Conservation (phyloP, 2,888 invertebrate genomes). For the Drosophila neonasuta region DNA sequence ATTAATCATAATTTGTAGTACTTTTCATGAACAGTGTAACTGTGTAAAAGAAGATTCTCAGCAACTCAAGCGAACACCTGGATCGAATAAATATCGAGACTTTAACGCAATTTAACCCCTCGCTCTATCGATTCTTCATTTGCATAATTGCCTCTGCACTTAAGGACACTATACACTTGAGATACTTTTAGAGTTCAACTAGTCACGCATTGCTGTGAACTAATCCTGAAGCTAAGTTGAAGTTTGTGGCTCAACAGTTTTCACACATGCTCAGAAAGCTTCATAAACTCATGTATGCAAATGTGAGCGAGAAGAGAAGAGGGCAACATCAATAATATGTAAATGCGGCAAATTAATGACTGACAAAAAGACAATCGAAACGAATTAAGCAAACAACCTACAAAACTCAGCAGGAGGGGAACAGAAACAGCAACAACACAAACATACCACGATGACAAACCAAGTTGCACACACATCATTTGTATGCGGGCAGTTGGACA, state of each 20-base stretch:
- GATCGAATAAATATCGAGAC: conserved; percentile 47
- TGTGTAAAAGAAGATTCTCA: neutral
- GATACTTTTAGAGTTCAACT: conserved; percentile 40
- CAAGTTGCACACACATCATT: conserved; percentile 57
- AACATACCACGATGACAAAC: conserved; percentile 41
- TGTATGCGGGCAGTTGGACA: conserved; percentile 62
- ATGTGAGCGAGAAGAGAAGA: conserved; percentile 31
- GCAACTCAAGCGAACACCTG: conserved; percentile 56
- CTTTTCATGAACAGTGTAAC: conserved; percentile 38
- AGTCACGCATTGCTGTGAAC: conserved; percentile 51
- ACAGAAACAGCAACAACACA: conserved; percentile 9
- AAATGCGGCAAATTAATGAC: conserved; percentile 78
- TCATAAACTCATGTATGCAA: conserved; percentile 59
- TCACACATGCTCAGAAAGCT: conserved; percentile 59
- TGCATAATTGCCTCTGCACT: conserved; percentile 53
- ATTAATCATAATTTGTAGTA: conserved; percentile 76
- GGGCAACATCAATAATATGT: conserved; percentile 73
- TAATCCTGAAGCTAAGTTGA: conserved; percentile 1
- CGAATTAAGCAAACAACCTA: conserved; percentile 77
- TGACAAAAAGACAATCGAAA: conserved; percentile 78
- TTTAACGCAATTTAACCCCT: neutral
- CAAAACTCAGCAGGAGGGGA: conserved; percentile 50
- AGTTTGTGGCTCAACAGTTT: conserved; percentile 39
- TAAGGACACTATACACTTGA: conserved; percentile 27
- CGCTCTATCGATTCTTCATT: conserved; percentile 35